Percentiles rank a stretch among this genome's conserved stretches.
Evolutionary conservation across 2,888 invertebrate genomes (phyloP).

Genomic region (Baronia brevicornis): DNA sequence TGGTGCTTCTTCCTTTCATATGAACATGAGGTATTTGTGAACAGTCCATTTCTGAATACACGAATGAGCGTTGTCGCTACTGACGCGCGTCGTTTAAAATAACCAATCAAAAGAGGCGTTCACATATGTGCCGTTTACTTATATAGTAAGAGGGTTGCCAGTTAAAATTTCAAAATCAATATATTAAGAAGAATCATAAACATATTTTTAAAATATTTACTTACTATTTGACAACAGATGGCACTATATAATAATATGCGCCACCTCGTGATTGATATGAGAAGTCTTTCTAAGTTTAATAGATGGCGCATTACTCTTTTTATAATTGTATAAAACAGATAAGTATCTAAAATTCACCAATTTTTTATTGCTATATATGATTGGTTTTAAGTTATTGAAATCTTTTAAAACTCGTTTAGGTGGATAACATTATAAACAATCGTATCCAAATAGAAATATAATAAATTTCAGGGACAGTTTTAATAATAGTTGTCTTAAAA

Average conservation of each 20-base stretch:
- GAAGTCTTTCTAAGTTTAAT: too few relatives aligned
- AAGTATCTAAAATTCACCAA: too few relatives aligned
- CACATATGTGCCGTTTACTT: conserved; percentile 40
- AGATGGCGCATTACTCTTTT: too few relatives aligned
- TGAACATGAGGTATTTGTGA: conserved; percentile 5
- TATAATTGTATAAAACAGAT: too few relatives aligned
- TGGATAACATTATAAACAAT: too few relatives aligned
- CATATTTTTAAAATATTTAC: background rate
- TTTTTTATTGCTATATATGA: too few relatives aligned
- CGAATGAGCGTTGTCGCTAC: conserved; percentile 16
- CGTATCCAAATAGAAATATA: too few relatives aligned
- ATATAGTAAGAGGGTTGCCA: conserved; percentile 54
- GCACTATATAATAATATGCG: background rate
- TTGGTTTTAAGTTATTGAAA: too few relatives aligned
- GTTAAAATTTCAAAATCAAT: conserved; percentile 16
- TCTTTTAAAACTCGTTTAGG: too few relatives aligned
- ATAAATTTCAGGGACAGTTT: too few relatives aligned
- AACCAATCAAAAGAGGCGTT: conserved; percentile 66
- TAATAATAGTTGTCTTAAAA: too few relatives aligned
- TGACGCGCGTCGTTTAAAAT: conserved; percentile 13
- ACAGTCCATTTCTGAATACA: conserved; percentile 21
- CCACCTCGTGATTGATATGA: too few relatives aligned
- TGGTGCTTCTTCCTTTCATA: conserved; percentile 29
- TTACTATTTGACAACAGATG: background rate
- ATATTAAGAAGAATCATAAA: background rate